Evolutionary conservation across 2,797 vertebrate genomes (phyloP).

Genomic region (Macropodus opercularis): DNA sequence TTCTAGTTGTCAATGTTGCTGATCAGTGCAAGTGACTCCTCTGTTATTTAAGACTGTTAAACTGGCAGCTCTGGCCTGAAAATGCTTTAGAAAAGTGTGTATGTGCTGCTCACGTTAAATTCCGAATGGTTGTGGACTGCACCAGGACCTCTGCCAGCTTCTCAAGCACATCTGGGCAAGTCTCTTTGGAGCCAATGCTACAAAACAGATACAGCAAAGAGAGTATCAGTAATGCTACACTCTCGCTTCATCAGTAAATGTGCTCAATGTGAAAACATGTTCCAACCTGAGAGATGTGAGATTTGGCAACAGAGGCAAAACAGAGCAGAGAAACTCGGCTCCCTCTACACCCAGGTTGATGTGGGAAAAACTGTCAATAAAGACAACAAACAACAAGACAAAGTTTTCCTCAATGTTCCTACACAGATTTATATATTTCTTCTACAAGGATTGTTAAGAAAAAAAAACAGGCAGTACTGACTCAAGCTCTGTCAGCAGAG

Average conservation of each 20-base stretch:
- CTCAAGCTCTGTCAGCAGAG: constrained; percentile 82
- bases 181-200: constrained; percentile 56
- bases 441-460: too few species aligned
- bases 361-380: constrained; percentile 80
- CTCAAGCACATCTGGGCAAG: constrained; percentile 11
- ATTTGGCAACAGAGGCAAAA: constrained; percentile 74
- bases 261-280: background rate
- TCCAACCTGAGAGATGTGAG: constrained; percentile 84
- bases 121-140: constrained; percentile 28
- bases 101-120: constrained; percentile 46
- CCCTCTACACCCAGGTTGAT: constrained; percentile 72
- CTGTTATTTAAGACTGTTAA: too few species aligned
- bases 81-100: background rate
- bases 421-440: background rate
- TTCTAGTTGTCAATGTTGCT: too few species aligned
- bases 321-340: constrained; percentile 67
- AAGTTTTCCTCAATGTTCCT: background rate
- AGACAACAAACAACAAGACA: constrained; percentile 5
- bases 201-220: constrained; percentile 1
- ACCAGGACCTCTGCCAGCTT: constrained; percentile 43
- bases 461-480: constrained; percentile 61
- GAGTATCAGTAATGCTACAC: background rate
- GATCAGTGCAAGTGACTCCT: too few species aligned
- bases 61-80: too few species aligned
- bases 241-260: background rate